Evolutionary conservation across 2,888 invertebrate species (phyloP).

Genomic region (Callimorpha dominula): DNA sequence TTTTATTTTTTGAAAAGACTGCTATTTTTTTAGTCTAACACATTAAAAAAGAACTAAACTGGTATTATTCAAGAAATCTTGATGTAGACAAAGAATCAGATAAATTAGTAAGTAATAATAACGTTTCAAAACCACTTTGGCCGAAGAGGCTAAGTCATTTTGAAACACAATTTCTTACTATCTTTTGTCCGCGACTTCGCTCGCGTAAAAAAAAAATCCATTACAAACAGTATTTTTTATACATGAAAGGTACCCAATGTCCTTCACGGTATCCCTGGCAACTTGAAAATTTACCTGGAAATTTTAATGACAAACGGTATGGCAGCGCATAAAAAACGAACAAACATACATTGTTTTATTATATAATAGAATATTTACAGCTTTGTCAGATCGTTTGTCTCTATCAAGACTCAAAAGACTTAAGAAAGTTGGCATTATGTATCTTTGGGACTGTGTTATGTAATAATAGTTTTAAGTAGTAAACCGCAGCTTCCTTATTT

Average conservation of each 20-base stretch:
- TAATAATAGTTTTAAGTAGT: conserved; percentile 55
- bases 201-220: too few species aligned
- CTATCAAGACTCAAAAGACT: neutral
- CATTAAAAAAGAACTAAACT: neutral
- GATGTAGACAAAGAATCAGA: neutral
- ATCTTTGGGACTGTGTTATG: conserved; percentile 72
- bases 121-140: neutral
- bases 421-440: conserved; percentile 57
- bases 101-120: neutral
- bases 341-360: too few species aligned
- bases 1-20: neutral
- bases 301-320: too few species aligned
- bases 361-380: too few species aligned
- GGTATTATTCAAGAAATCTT: neutral
- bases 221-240: too few species aligned
- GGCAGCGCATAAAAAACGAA: too few species aligned
- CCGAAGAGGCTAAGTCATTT: neutral
- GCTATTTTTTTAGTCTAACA: neutral
- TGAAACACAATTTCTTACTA: neutral
- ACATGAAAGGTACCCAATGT: too few species aligned
- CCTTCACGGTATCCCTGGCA: too few species aligned
- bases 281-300: too few species aligned
- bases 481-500: conserved; percentile 52
- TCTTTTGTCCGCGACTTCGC: neutral
- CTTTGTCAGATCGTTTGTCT: neutral